phyloP scores from a whole-genome alignment of 2,888 invertebrate genomes.

The Azorinus chamasolen region DNA sequence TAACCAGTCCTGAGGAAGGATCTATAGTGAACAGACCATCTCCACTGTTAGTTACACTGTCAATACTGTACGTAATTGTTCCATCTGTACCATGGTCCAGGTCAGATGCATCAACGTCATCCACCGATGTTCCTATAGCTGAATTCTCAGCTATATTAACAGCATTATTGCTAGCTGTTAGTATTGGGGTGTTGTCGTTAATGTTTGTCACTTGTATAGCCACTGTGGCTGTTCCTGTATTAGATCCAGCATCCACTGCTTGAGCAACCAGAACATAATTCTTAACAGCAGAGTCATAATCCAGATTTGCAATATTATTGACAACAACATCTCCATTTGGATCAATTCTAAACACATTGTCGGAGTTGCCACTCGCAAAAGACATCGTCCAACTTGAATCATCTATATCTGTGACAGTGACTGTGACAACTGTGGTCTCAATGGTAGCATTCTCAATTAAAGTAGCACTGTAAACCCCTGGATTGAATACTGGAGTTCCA shows the following conservation, averaged over 20 bases:
- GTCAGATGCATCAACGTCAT: constrained; percentile 69
- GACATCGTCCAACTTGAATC: constrained; percentile 50
- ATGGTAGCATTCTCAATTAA: constrained; percentile 94
- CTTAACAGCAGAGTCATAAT: constrained; percentile 72
- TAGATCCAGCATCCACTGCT: constrained; percentile 88
- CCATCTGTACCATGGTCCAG: constrained; percentile 71
- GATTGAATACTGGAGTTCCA: constrained; percentile 96
- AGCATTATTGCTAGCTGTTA: constrained; percentile 49
- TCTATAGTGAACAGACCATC: constrained; percentile 45
- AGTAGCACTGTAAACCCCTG: constrained; percentile 96
- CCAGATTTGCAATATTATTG: constrained; percentile 69
- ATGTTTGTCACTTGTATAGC: constrained; percentile 64
- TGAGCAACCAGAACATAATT: constrained; percentile 81
- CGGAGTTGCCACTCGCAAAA: constrained; percentile 49
- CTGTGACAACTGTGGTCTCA: constrained; percentile 44
- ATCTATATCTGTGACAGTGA: constrained; percentile 64
- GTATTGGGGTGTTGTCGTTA: constrained; percentile 68
- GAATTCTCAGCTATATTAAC: constrained; percentile 61
- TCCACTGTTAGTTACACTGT: constrained; percentile 47
- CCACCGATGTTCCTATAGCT: constrained; percentile 53
- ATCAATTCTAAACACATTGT: constrained; percentile 64
- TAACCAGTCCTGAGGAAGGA: constrained; percentile 68
- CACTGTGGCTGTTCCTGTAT: constrained; percentile 65
- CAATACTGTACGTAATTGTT: constrained; percentile 67
- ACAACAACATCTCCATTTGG: constrained; percentile 65